phyloP scores from a whole-genome alignment of 2,888 invertebrate species.

The Cephus sareptanus region DNA sequence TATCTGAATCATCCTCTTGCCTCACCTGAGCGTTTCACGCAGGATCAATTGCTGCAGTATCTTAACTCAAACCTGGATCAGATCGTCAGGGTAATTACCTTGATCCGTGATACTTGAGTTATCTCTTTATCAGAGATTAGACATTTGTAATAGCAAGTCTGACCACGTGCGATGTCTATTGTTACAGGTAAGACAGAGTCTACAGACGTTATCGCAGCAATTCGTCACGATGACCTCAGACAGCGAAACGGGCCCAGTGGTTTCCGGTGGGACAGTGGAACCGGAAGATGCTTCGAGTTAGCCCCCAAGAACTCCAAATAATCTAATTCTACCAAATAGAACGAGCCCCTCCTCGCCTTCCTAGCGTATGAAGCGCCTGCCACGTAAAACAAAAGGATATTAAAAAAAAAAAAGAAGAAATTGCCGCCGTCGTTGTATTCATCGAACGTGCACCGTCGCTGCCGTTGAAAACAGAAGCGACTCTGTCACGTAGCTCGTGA shows the following conservation, averaged over 20 bases:
- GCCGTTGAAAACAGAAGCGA: neutral
- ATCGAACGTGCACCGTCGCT: conserved; percentile 6
- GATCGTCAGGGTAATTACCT: conserved; percentile 77
- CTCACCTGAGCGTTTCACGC: conserved; percentile 59
- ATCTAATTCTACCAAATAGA: conserved; percentile 45
- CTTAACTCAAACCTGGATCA: conserved; percentile 83
- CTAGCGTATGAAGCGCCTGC: conserved; percentile 52
- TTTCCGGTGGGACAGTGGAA: conserved; percentile 43
- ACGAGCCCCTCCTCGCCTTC: conserved; percentile 51
- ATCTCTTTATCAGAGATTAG: neutral
- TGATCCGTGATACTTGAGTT: neutral
- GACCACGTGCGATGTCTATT: neutral
- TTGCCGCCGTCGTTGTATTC: conserved; percentile 3
- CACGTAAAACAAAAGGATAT: conserved; percentile 20
- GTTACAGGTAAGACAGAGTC: conserved; percentile 80
- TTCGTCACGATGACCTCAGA: conserved; percentile 53
- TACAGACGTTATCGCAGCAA: conserved; percentile 81
- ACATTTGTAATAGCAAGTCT: conserved; percentile 19
- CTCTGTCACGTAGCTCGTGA: conserved; percentile 6
- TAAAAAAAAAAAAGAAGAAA: conserved; percentile 7
- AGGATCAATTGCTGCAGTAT: conserved; percentile 60
- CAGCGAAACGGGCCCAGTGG: conserved; percentile 37
- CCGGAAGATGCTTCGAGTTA: conserved; percentile 59
- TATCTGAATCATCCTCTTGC: conserved; percentile 60
- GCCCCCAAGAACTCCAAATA: conserved; percentile 40